Evolutionary conservation across 2,888 invertebrate species (phyloP).

Genomic region (Ligdia adustata): DNA sequence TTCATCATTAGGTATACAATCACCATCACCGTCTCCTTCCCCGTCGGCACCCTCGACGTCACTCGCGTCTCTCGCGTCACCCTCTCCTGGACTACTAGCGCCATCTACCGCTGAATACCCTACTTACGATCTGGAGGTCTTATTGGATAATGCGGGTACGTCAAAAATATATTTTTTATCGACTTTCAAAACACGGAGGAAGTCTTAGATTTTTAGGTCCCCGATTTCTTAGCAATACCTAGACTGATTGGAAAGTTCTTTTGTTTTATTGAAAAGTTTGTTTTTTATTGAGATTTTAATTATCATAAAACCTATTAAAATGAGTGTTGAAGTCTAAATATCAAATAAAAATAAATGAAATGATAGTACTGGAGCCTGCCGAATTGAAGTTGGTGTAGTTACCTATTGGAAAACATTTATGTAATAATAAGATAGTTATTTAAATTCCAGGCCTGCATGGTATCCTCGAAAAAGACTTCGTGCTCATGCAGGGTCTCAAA

Average conservation of each 20-base stretch:
- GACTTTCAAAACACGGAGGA: too few species aligned
- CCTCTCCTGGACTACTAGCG: conserved; percentile 43
- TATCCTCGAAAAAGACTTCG: conserved; percentile 74
- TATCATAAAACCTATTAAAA: too few species aligned
- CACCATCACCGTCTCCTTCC: conserved; percentile 3
- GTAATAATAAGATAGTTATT: neutral
- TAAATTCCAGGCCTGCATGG: conserved; percentile 61
- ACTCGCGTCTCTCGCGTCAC: conserved; percentile 25
- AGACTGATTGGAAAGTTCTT: too few species aligned
- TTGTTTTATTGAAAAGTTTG: too few species aligned
- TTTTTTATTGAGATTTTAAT: too few species aligned
- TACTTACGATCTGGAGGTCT: conserved; percentile 54
- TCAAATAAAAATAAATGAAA: too few species aligned
- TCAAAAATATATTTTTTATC: neutral
- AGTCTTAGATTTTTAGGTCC: too few species aligned
- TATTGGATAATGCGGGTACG: conserved; percentile 70
- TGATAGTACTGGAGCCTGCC: too few species aligned
- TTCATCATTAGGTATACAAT: conserved; percentile 22
- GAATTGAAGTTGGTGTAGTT: too few species aligned
- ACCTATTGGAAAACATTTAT: too few species aligned
- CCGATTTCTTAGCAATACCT: too few species aligned
- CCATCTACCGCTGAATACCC: conserved; percentile 48
- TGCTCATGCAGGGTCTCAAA: conserved; percentile 71
- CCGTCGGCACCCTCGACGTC: conserved; percentile 19
- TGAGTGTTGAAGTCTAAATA: too few species aligned